Percentiles rank a stretch among this genome's conserved stretches.
Conservation (phyloP, 2,797 vertebrate genomes). For the Sardinella longiceps region DNA sequence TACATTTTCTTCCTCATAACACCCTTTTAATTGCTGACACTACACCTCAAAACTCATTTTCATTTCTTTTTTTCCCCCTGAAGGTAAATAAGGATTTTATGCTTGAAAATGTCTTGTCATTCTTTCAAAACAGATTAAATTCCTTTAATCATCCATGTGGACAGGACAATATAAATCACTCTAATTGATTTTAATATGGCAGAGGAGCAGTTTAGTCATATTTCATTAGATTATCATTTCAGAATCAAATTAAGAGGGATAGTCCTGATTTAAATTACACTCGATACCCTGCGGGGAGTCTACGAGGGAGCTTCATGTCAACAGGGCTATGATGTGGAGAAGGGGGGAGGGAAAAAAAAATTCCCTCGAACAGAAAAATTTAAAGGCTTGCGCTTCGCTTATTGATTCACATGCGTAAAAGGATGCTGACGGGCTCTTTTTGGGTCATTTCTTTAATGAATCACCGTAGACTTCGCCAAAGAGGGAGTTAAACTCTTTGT, state of each 20-base stretch:
- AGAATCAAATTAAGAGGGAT: slow-evolving; percentile 31
- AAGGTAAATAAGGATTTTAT: background rate
- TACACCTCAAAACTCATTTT: background rate
- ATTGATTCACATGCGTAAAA: slow-evolving; percentile 18
- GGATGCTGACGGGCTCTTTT: slow-evolving; percentile 10
- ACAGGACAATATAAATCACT: slow-evolving; percentile 2
- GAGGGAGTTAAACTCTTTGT: slow-evolving; percentile 5
- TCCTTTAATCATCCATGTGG: slow-evolving; percentile 7
- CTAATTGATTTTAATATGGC: slow-evolving; percentile 33
- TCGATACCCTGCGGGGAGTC: background rate
- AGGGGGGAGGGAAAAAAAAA: background rate
- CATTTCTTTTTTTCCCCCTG: background rate
- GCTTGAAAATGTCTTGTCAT: background rate
- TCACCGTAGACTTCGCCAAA: background rate
- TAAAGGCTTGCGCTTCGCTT: slow-evolving; percentile 5
- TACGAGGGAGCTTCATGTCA: background rate
- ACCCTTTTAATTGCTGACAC: background rate
- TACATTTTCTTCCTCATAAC: background rate
- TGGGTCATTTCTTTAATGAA: slow-evolving; percentile 33
- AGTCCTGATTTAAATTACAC: slow-evolving; percentile 23
- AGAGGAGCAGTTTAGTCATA: slow-evolving; percentile 38
- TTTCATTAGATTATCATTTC: slow-evolving; percentile 44
- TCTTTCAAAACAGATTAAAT: background rate
- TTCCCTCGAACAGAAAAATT: slow-evolving; percentile 6
- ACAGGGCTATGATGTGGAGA: background rate